Evolutionary conservation across 1,140 invertebrate species (phyloP).

Genomic region (Ptiloglossa arizonensis): DNA sequence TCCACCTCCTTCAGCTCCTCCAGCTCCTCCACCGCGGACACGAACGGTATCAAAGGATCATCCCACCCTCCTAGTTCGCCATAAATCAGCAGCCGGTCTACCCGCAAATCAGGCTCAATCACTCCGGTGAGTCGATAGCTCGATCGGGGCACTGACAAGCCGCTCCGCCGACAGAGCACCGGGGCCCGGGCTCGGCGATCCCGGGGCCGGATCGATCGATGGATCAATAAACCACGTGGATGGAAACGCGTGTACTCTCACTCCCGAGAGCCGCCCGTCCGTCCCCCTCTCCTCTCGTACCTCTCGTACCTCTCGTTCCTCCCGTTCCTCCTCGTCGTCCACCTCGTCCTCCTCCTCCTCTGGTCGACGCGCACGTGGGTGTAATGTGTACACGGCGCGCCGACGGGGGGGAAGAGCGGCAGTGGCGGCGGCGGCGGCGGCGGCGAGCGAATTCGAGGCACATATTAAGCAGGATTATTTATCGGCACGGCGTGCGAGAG

Average conservation of each 20-base stretch:
- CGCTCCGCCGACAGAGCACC: constrained; percentile 13
- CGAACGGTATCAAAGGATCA: constrained; percentile 3
- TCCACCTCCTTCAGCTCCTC: too few relatives aligned
- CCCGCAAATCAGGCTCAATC: constrained; percentile 50
- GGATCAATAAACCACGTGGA: constrained; percentile 55
- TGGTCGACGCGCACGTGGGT: constrained; percentile 41
- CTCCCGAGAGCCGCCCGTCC: neutral
- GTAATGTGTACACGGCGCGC: constrained; percentile 36
- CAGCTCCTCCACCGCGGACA: constrained; percentile 3
- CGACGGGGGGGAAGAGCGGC: neutral
- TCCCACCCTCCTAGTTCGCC: constrained; percentile 20
- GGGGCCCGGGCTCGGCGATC: constrained; percentile 3
- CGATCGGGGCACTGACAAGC: constrained; percentile 44
- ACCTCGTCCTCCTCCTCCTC: too few relatives aligned
- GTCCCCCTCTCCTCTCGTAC: neutral
- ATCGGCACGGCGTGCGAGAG: constrained; percentile 68
- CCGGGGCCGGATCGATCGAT: constrained; percentile 46
- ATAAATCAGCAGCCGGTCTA: constrained; percentile 43
- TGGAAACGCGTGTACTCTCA: constrained; percentile 56
- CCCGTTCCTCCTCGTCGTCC: too few relatives aligned
- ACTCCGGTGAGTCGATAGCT: constrained; percentile 32
- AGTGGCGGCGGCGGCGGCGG: neutral
- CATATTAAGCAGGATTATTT: constrained; percentile 79
- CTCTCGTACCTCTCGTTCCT: too few relatives aligned
- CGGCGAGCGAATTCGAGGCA: constrained; percentile 59